Evolutionary conservation across 2,113 vertebrate genomes (phyloP), one percentile per base, ranked within the genome.

Genomic region (Dipodomys merriami): DNA sequence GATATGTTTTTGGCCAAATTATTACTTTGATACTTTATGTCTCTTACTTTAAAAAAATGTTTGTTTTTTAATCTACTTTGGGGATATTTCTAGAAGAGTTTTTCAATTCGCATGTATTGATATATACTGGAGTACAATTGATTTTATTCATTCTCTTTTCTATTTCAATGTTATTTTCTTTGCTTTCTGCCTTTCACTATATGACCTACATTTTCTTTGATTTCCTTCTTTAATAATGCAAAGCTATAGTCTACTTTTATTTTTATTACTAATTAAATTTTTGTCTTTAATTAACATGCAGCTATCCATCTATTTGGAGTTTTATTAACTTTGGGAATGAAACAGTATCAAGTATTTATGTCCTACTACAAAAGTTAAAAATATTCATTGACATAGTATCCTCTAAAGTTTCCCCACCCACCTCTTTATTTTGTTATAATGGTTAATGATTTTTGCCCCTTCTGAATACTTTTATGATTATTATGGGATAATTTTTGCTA

Each of bases 231-330:
- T 76, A 71, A 23, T 65, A 72, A 77, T 84, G 76, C 81, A 89
- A 93, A 86, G 30, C 29, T 68, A 29, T 76, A 64, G 29, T 88
- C 62, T 82, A 11, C 64, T 86, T 91, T 93, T 33, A 83, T 53
- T 96, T 93, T 87, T 88, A 84, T 65, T 78, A 44, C n/a, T 92
- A 88, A 86, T 91, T 91, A 78, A 79, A 64, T 44, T 46, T 46
- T 57, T 65, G n/a, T 16, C 29, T 76, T 76, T 76, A 73, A 73
- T 72, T 72, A 30, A 35, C 71, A 9, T 69, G 16, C 49, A 57
- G 15, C 53, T 57, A 57, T 4, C 53, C 53, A 57, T 87, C n/a
- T 68, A 9, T 53, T 76, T 65, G 64, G 76, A 69, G 68, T 60
- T 72, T 62, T 87, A 35, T 88, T 79, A 92, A 83, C 83, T 83